Evolutionary conservation across 1,140 invertebrate genomes (phyloP), one percentile per base, ranked within the genome.

Genomic region (Anoplolepis gracilipes): DNA sequence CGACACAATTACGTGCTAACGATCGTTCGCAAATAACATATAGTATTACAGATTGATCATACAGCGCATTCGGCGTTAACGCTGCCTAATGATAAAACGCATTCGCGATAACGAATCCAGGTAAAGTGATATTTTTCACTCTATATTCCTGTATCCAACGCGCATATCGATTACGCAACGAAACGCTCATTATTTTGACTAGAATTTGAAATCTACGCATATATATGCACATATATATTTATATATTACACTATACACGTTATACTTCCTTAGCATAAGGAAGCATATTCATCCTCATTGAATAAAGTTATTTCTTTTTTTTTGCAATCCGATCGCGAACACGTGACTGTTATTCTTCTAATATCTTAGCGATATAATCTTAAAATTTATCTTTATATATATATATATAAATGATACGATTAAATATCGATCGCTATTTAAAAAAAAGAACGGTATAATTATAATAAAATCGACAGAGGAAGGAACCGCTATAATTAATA

Each of bases 111-210:
- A n/a, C 6, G 25, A 36, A 33, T 16, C 8, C 8, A 28, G 36
- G 16, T 57, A 49, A 59, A 72, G 19, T 53, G 11, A 8, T 39
- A 39, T 42, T 46, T 42, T 59, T 82, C 13, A 81, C 57, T 36
- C 13, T 19, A 7, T 46, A 46, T 61, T 19, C 22, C 10, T 28
- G 55, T 55, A 16, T 28, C 39, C 11, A n/a, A 70, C 11, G 42
- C 28, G 25, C 16, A 42, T n/a, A n/a, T 57, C 57, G 53, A 19
- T 61, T 6, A 46, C 33, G 22, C 13, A 39, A 69, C 57, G 4
- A 85, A 49, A 5, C 36, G 22, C n/a, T 79, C 42, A 72, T 55
- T 42, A 70, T 85, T 85, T 87, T 87, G 81, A 88, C 81, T 88
- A 87, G 86, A 88, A 88, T 88, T 30, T 46, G 53, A 57, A 79